Evolutionary conservation across 53 echinoderm and acorn worm genomes (phyloP).

Genomic region (Pentamera pediparva): DNA sequence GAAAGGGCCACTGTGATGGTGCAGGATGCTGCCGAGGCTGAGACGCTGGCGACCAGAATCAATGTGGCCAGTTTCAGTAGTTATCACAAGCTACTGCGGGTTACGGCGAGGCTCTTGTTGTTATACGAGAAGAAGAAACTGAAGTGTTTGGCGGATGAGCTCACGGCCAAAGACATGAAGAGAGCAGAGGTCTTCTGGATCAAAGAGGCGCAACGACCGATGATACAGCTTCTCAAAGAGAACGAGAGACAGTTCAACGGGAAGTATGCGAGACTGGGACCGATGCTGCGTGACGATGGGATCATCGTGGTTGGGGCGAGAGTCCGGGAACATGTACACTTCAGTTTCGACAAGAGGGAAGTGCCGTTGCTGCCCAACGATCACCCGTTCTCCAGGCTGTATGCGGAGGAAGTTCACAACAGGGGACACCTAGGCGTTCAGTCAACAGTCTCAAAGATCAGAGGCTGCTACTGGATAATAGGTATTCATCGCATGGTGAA

Average conservation of each 20-base stretch:
- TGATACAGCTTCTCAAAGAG: slow-evolving; percentile 13
- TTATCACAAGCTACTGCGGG: slow-evolving; percentile 22
- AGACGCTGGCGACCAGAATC: slow-evolving; percentile 19
- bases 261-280: slow-evolving; percentile 25
- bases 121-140: background rate
- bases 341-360: slow-evolving; percentile 26
- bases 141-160: background rate
- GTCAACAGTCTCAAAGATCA: slow-evolving; percentile 36
- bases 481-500: slow-evolving; percentile 2
- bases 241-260: slow-evolving; percentile 2
- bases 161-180: slow-evolving; percentile 4
- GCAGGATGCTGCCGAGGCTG: slow-evolving; percentile 1
- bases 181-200: slow-evolving; percentile 39
- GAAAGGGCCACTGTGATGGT: slow-evolving; percentile 31
- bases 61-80: slow-evolving; percentile 17
- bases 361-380: slow-evolving; percentile 33
- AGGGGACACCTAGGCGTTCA: slow-evolving; percentile 27
- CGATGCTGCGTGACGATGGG: slow-evolving; percentile 28
- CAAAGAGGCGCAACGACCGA: slow-evolving; percentile 22
- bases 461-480: slow-evolving; percentile 24
- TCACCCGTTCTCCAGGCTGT: slow-evolving; percentile 36
- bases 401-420: slow-evolving; percentile 1
- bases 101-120: slow-evolving; percentile 22
- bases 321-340: slow-evolving; percentile 27
- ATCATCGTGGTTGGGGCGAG: slow-evolving; percentile 36